Conservation (phyloP, 2,888 invertebrate species). For the Parnassius apollo region DNA sequence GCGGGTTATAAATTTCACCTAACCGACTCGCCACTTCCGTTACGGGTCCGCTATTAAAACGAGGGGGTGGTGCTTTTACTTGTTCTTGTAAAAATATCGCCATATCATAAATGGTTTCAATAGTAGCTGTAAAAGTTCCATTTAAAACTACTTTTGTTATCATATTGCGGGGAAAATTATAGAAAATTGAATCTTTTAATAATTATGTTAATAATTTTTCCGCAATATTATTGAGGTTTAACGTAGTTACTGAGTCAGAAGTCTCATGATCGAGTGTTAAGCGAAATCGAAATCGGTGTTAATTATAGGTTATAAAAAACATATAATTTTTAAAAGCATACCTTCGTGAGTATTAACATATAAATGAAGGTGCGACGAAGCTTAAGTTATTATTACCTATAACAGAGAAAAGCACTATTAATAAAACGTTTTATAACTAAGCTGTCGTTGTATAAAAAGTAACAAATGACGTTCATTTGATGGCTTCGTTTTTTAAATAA, state of each 20-base stretch:
- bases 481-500: no score
- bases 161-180: not conserved
- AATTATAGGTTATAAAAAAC: no score
- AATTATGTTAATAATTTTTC: no score
- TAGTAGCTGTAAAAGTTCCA: constrained; percentile 14
- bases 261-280: no score
- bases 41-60: constrained; percentile 59
- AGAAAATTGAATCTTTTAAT: no score
- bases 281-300: no score
- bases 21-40: constrained; percentile 74
- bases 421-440: not conserved
- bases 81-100: constrained; percentile 47
- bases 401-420: constrained; percentile 29
- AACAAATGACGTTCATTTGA: no score
- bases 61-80: constrained; percentile 42
- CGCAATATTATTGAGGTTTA: no score
- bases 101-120: constrained; percentile 41
- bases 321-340: no score
- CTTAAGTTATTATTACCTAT: constrained; percentile 32
- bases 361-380: not conserved
- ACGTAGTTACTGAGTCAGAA: no score
- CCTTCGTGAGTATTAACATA: no score
- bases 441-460: no score
- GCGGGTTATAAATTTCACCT: constrained; percentile 62
- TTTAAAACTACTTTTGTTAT: constrained; percentile 10